Evolutionary conservation across 2,797 vertebrate species (phyloP).

Genomic region (Aplochiton taeniatus): DNA sequence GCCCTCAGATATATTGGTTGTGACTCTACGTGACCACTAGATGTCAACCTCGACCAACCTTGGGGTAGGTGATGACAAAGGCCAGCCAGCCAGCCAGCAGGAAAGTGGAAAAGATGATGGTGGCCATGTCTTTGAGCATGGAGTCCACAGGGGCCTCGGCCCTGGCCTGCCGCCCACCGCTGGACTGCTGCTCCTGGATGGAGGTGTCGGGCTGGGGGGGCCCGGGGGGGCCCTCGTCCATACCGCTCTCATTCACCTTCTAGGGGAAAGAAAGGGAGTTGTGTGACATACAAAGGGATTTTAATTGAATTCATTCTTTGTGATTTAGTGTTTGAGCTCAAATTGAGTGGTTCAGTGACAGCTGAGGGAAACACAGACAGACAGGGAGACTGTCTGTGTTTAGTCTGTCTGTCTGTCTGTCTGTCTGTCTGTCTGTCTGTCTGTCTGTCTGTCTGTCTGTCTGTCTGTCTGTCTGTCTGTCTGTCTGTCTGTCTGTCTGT

Average conservation of each 20-base stretch:
- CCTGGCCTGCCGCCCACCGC: conserved; percentile 53
- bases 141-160: conserved; percentile 90
- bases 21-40: not conserved
- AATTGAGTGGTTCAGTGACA: too few species aligned
- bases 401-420: too few species aligned
- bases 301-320: too few species aligned
- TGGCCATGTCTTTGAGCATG: conserved; percentile 96
- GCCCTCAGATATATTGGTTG: not conserved
- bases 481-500: too few species aligned
- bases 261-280: conserved; percentile 35
- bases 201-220: conserved; percentile 66
- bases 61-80: conserved; percentile 94
- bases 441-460: too few species aligned
- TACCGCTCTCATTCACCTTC: conserved; percentile 81
- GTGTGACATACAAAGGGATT: not conserved
- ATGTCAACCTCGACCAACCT: conserved; percentile 73
- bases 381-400: too few species aligned
- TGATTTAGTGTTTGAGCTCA: too few species aligned
- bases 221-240: conserved; percentile 72
- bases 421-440: too few species aligned
- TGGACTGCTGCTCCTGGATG: conserved; percentile 76
- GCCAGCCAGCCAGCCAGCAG: conserved; percentile 95
- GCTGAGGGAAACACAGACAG: too few species aligned
- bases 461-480: too few species aligned
- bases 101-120: conserved; percentile 94